Conservation (phyloP, 2,888 invertebrate genomes). For the Hirtodrosophila histrioides region DNA sequence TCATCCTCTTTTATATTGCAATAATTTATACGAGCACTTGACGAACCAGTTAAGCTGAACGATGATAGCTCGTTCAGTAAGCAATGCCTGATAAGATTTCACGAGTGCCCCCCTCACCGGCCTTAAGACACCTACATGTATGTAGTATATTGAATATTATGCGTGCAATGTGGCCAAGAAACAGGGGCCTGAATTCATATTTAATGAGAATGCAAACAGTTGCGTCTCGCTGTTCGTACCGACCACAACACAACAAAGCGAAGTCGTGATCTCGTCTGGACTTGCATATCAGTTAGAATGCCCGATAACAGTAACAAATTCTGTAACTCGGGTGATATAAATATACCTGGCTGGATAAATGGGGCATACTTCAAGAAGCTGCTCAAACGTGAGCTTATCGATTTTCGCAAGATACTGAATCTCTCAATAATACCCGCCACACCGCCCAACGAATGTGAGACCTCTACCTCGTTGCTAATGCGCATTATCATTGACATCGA, state of each 20-base stretch:
- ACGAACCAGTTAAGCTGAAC: conserved; percentile 63
- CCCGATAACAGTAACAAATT: conserved; percentile 78
- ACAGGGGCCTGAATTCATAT: conserved; percentile 42
- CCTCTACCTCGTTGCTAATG: conserved; percentile 81
- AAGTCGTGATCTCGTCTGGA: conserved; percentile 9
- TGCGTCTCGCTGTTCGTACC: conserved; percentile 46
- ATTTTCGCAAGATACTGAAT: conserved; percentile 74
- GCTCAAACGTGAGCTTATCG: conserved; percentile 69
- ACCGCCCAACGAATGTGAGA: conserved; percentile 82
- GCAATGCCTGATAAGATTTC: conserved; percentile 44
- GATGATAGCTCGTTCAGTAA: conserved; percentile 53
- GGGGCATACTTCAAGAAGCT: conserved; percentile 76
- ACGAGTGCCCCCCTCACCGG: conserved; percentile 33
- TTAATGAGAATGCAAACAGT: conserved; percentile 73
- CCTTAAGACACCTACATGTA: conserved; percentile 24
- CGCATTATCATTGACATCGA: conserved; percentile 81
- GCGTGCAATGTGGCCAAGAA: conserved; percentile 40
- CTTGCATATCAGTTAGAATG: conserved; percentile 44
- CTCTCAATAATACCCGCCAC: conserved; percentile 78
- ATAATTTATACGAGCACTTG: conserved; percentile 27
- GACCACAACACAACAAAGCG: conserved; percentile 30
- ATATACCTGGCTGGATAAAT: conserved; percentile 80
- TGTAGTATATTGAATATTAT: conserved; percentile 24
- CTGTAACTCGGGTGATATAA: conserved; percentile 45
- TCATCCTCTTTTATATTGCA: conserved; percentile 2